These are phyloP conservation scores for Pampus argenteus DNA, from an alignment of 2,797 vertebrate genomes.

Conservation along the genomic window DNA sequence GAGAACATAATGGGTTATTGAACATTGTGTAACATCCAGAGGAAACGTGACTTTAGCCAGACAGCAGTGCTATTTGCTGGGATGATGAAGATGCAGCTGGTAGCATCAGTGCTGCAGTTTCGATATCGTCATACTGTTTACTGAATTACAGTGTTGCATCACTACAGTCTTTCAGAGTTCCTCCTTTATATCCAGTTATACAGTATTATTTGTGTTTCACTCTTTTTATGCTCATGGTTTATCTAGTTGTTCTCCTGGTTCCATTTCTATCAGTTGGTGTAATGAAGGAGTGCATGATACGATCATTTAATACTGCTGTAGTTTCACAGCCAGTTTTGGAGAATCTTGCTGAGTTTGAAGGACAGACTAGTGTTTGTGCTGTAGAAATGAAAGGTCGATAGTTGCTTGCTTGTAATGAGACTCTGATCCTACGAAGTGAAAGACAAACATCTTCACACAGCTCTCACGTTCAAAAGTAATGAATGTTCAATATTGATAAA, in stretches of 20 bases:
- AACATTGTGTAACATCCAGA: no score
- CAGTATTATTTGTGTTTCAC: no score
- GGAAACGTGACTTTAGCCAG: neutral
- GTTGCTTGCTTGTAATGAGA: conserved; percentile 8
- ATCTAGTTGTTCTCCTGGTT: no score
- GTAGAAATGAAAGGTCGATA: conserved; percentile 1
- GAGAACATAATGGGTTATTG: neutral
- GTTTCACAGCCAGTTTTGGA: no score
- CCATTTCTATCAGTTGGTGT: no score
- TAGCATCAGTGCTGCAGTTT: conserved; percentile 1
- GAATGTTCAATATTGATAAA: conserved; percentile 44
- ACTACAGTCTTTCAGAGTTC: no score
- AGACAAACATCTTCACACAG: conserved; percentile 47
- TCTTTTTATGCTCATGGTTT: no score
- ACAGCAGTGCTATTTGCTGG: neutral
- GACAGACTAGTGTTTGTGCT: neutral
- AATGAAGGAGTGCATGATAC: no score
- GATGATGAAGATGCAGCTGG: conserved; percentile 3
- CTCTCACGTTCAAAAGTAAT: conserved; percentile 34
- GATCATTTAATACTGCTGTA: no score
- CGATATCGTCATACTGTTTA: neutral
- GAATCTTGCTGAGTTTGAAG: neutral
- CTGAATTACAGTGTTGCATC: no score
- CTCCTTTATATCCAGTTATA: no score
- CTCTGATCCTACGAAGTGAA: conserved; percentile 53